Base-by-base conservation (phyloP, 2,888 invertebrate species). In the Pardosa pseudoannulata region DNA sequence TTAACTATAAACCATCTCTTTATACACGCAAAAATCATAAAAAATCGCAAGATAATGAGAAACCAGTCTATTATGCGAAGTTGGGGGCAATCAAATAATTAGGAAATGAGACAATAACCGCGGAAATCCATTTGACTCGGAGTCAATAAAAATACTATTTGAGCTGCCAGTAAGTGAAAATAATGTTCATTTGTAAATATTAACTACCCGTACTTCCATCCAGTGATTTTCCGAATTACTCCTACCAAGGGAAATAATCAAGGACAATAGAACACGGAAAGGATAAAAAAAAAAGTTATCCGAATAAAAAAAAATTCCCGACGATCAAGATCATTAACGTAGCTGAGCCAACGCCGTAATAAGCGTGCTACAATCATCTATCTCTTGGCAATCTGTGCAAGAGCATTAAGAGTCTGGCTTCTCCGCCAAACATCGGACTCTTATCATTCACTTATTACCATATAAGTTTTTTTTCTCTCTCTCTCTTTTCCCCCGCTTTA, bases 391-490 rank as follows among this genome's bases (percentile, higher is more conserved):
- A 81, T 81, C 80, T 81, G 73, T 67, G 27, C 70, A 32, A 75
- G 56, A 72, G 62, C 81, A 82, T 82, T 82, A 82, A 79, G 56
- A 56, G 16, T 27, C 56, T n/a, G 36, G 32, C 50, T 36, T 13
- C 68, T 68, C 70, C 62, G 1, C 62, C 62, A 62, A 56, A 23
- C 74, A 70, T 75, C 81, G 72, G 41, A 79, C 81, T 62, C 85
- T 85, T 85, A 85, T 85, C 85, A 85, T 85, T 85, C 85, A 79
- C 85, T 85, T 79, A 85, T 85, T 85, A 79, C 73, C 78, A 79
- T 73, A 73, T 76, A 41, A 50, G 29, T 79, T 81, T 79, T n/a
- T n/a, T n/a, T n/a, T n/a, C n/a, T n/a, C n/a, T n/a, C n/a, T 68
- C 50, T 50, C 29, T 62, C 32, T 56, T 41, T 23, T 29, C 28